Evolutionary conservation across 1,140 invertebrate species (phyloP).

Genomic region (Tigriopus japonicus): DNA sequence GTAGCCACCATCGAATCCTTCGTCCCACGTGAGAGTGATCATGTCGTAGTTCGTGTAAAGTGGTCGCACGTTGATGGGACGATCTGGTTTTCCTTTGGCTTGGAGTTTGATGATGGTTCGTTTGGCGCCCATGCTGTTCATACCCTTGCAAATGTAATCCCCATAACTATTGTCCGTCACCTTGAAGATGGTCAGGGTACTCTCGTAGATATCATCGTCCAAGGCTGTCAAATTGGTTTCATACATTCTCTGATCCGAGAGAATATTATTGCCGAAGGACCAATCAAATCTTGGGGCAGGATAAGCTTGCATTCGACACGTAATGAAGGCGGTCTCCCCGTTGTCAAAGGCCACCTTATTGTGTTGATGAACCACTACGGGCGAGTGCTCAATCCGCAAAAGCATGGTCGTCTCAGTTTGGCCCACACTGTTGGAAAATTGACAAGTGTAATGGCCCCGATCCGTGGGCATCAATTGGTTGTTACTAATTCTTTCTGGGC

Average conservation of each 20-base stretch:
- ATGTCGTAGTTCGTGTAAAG: constrained; percentile 35
- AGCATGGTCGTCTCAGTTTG: constrained; percentile 66
- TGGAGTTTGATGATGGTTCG: constrained; percentile 56
- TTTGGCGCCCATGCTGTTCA: constrained; percentile 47
- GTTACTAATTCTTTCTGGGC: constrained; percentile 43
- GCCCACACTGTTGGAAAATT: constrained; percentile 73
- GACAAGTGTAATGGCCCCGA: constrained; percentile 64
- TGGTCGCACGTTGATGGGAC: constrained; percentile 42
- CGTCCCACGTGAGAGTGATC: constrained; percentile 57
- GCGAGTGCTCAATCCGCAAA: constrained; percentile 69
- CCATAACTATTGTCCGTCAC: constrained; percentile 59
- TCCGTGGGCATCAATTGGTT: constrained; percentile 60
- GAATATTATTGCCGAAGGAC: constrained; percentile 54
- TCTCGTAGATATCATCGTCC: constrained; percentile 59
- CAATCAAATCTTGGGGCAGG: constrained; percentile 80
- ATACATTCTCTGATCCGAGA: constrained; percentile 42
- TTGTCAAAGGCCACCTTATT: constrained; percentile 73
- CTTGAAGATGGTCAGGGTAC: constrained; percentile 50
- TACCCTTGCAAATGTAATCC: constrained; percentile 65
- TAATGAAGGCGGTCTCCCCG: constrained; percentile 56
- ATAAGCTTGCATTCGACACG: constrained; percentile 73
- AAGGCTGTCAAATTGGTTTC: constrained; percentile 56
- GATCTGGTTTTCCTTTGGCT: constrained; percentile 61
- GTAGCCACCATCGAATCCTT: constrained; percentile 71
- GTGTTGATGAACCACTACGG: constrained; percentile 59